These are phyloP conservation scores for Phylloscopus trochilus DNA, from an alignment of 2,113 vertebrate species.

Conservation along the genomic window DNA sequence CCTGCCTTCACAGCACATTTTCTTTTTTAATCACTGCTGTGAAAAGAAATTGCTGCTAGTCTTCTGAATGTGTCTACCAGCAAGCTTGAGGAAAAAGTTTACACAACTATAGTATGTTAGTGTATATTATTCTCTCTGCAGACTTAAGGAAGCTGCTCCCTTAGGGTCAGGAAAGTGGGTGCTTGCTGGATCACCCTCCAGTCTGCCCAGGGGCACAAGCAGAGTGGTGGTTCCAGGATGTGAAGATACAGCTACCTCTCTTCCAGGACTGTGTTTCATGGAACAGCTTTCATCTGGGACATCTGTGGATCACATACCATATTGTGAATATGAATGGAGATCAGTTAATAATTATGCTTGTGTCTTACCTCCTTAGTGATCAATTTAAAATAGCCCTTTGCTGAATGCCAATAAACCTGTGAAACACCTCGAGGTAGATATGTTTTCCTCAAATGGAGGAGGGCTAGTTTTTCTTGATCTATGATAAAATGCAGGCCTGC, in stretches of 20 bases:
- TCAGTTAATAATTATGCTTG: not conserved
- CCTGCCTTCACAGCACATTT: constrained; percentile 2
- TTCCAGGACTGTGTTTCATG: not conserved
- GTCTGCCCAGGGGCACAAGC: not conserved
- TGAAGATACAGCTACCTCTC: not conserved
- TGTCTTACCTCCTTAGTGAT: not conserved
- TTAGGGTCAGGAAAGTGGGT: not conserved
- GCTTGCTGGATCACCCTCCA: accelerated
- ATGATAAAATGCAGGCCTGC: accelerated
- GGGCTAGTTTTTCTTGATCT: not conserved
- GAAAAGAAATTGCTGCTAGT: not conserved
- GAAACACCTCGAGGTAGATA: not conserved
- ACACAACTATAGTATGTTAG: not conserved
- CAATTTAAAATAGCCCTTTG: not conserved
- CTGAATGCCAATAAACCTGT: not conserved
- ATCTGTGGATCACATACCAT: not conserved
- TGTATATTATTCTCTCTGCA: not conserved
- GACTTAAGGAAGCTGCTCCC: not conserved
- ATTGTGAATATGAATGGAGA: not conserved
- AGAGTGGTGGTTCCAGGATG: not conserved
- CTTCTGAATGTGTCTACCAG: not conserved
- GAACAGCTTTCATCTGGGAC: not conserved
- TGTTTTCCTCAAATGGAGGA: not conserved
- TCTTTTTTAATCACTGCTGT: not conserved
- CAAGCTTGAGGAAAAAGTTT: not conserved